These are phyloP conservation scores for Aporrectodea caliginosa DNA, from an alignment of 1,140 invertebrate species.

Conservation along the genomic window DNA sequence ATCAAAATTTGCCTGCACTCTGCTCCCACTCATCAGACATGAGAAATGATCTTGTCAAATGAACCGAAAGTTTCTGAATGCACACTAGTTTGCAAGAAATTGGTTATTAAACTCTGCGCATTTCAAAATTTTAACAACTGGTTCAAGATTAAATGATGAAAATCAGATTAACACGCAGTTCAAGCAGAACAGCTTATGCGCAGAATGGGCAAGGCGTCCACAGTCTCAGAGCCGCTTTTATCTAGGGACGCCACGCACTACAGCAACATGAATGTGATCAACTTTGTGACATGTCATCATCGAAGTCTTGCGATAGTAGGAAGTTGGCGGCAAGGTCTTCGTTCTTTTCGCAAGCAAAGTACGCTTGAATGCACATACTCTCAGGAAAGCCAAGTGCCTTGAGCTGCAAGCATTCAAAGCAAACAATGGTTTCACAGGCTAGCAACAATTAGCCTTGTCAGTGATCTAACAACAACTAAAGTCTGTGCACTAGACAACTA, in stretches of 20 bases:
- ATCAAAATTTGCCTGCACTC: no score
- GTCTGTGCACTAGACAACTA: no score
- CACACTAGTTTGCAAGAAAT: neutral
- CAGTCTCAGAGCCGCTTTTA: neutral
- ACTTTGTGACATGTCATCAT: slow-evolving; percentile 41
- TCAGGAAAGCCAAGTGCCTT: slow-evolving; percentile 96
- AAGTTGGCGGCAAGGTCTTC: slow-evolving; percentile 98
- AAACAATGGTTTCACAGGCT: neutral
- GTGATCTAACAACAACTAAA: no score
- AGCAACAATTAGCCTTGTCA: no score
- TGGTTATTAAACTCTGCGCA: neutral
- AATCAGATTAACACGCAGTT: neutral
- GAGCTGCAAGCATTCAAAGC: slow-evolving; percentile 61
- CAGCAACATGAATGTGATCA: neutral
- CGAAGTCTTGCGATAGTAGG: slow-evolving; percentile 72
- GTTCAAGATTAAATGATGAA: slow-evolving; percentile 3
- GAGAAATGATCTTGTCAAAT: no score
- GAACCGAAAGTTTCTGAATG: neutral
- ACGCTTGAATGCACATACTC: slow-evolving; percentile 93
- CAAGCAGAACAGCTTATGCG: neutral
- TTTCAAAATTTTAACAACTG: neutral
- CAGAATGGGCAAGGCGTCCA: neutral
- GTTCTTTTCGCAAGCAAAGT: slow-evolving; percentile 98
- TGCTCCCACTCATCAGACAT: no score
- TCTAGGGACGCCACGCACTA: neutral